A percentile compares a stretch with the other conserved stretches of the same genome.
These are phyloP conservation scores for Zaprionus gabonicus DNA, from an alignment of 1,140 invertebrate species.

Conservation along the genomic window DNA sequence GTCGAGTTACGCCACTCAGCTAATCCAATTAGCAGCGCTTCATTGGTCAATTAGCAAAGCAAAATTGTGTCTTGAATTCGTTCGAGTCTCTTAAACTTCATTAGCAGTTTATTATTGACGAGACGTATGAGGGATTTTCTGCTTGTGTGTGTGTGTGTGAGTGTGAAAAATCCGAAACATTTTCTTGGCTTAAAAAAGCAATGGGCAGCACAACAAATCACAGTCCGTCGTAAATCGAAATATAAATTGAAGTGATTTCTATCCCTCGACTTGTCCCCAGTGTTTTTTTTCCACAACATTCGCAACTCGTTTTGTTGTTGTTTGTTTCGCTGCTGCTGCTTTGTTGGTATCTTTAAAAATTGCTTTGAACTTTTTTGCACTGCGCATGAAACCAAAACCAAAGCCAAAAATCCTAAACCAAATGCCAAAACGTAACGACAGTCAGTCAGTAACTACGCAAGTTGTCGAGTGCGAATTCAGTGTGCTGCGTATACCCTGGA, in stretches of 20 bases:
- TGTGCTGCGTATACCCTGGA: background rate
- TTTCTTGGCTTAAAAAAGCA: conserved; percentile 36
- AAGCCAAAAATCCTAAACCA: conserved; percentile 32
- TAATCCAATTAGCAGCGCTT: conserved; percentile 64
- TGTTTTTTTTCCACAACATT: conserved; percentile 25
- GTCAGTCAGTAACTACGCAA: conserved; percentile 18
- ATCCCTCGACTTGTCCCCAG: conserved; percentile 41
- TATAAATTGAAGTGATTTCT: conserved; percentile 80
- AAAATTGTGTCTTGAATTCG: conserved; percentile 18
- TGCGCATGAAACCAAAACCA: conserved; percentile 8
- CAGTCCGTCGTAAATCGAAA: conserved; percentile 65
- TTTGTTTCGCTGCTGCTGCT: conserved; percentile 14
- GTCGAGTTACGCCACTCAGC: background rate
- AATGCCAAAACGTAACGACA: conserved; percentile 40
- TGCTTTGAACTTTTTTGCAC: conserved; percentile 67
- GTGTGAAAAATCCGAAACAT: conserved; percentile 68
- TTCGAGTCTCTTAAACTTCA: conserved; percentile 18
- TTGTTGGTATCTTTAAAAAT: conserved; percentile 69
- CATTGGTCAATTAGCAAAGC: conserved; percentile 45
- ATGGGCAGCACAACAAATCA: conserved; percentile 58
- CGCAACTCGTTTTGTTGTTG: conserved; percentile 34
- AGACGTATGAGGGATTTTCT: conserved; percentile 36
- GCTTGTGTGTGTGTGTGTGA: conserved; percentile 21
- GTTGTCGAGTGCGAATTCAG: conserved; percentile 18
- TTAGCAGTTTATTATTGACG: conserved; percentile 31